Percentiles rank a stretch among this genome's conserved stretches.
Conservation (phyloP, 92 coral and sea anemone species). For the Paramuricea clavata region DNA sequence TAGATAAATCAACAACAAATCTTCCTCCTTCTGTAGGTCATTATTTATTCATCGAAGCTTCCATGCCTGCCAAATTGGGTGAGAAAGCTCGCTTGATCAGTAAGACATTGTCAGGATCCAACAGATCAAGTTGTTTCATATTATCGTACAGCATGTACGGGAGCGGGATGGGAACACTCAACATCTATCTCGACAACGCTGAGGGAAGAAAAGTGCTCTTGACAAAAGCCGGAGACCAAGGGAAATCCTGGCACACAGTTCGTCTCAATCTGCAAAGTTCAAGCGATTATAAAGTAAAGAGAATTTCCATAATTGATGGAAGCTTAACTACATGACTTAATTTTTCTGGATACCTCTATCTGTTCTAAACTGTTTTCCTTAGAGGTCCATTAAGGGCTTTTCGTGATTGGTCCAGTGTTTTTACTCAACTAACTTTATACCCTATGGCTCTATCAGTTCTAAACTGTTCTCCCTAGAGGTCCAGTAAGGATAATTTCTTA, state of each 20-base stretch:
- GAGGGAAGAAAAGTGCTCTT: constrained; percentile 18
- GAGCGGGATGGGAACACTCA: constrained; percentile 74
- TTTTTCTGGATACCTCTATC: too few species aligned
- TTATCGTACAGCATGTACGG: constrained; percentile 92
- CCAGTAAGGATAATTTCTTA: neutral
- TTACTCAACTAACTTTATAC: neutral
- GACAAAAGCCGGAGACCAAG: constrained; percentile 77
- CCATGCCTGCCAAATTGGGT: constrained; percentile 68
- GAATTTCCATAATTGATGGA: too few species aligned
- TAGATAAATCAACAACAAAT: neutral
- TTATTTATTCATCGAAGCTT: constrained; percentile 73
- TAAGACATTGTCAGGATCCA: constrained; percentile 61
- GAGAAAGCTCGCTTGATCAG: constrained; percentile 77
- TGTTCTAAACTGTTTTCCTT: too few species aligned
- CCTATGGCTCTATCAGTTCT: neutral
- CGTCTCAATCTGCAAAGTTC: constrained; percentile 57
- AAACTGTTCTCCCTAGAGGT: neutral
- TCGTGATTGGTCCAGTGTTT: too few species aligned
- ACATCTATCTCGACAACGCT: constrained; percentile 57
- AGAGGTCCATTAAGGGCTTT: too few species aligned
- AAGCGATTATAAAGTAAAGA: constrained; percentile 55
- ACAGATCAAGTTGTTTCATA: constrained; percentile 70
- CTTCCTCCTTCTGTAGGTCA: constrained; percentile 1
- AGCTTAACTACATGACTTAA: neutral
- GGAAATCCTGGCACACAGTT: constrained; percentile 70